Conservation (phyloP, 2,888 invertebrate species). For the Dryadula phaetusa region DNA sequence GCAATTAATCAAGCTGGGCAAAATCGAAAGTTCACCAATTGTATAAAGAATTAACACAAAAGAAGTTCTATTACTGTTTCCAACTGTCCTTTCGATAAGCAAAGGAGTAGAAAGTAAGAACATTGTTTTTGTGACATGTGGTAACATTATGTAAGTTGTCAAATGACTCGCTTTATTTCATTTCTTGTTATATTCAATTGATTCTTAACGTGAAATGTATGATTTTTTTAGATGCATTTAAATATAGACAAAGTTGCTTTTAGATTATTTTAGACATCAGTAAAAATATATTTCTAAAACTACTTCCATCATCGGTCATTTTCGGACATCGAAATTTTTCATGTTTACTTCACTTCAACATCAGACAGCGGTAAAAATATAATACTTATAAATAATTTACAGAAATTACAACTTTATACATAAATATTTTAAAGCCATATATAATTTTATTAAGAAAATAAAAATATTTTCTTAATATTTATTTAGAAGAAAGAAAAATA, state of each 20-base stretch:
- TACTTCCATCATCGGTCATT: too few relatives aligned
- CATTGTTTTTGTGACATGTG: constrained; percentile 37
- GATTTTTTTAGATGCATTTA: too few relatives aligned
- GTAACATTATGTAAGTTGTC: constrained; percentile 33
- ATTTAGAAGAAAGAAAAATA: background rate
- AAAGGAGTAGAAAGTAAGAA: constrained; percentile 39
- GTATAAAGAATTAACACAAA: constrained; percentile 50
- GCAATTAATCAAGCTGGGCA: constrained; percentile 61
- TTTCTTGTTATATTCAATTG: constrained; percentile 20
- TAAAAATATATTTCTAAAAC: too few relatives aligned
- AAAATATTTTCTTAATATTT: background rate
- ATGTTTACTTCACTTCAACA: too few relatives aligned
- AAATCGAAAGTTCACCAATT: constrained; percentile 65
- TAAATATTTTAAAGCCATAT: too few relatives aligned
- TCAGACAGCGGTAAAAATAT: too few relatives aligned
- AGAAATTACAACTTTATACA: too few relatives aligned
- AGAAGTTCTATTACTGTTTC: constrained; percentile 43
- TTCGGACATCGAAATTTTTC: too few relatives aligned
- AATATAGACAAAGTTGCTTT: too few relatives aligned
- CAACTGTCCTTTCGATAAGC: constrained; percentile 34
- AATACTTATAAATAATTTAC: too few relatives aligned
- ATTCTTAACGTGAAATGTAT: too few relatives aligned
- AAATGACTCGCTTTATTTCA: constrained; percentile 19
- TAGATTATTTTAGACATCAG: too few relatives aligned
- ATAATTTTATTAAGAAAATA: background rate